These are phyloP conservation scores for Tokudaia muenninki DNA, from an alignment of 2,797 vertebrate genomes.

Conservation along the genomic window DNA sequence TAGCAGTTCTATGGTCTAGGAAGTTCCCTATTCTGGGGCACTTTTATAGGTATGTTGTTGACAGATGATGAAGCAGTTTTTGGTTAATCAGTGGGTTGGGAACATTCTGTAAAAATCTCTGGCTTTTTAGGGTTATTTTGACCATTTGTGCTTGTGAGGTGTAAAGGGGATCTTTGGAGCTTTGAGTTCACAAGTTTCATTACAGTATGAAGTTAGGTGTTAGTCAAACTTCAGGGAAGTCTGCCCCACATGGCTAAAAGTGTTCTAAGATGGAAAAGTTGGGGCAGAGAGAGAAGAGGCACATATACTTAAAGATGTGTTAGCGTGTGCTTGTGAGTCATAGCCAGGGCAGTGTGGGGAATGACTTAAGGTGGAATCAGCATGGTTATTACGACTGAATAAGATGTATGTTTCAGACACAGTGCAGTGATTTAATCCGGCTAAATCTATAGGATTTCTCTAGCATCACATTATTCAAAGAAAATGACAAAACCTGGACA, in stretches of 20 bases:
- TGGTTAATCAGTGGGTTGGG: constrained; percentile 53
- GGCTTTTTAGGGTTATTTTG: constrained; percentile 47
- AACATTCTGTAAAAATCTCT: background rate
- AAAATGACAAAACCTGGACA: constrained; percentile 28
- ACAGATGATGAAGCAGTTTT: constrained; percentile 51
- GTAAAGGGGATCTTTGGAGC: constrained; percentile 50
- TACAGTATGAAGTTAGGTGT: background rate
- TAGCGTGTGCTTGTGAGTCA: constrained; percentile 60
- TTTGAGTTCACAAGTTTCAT: constrained; percentile 53
- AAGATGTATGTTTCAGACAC: constrained; percentile 49
- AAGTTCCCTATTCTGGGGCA: constrained; percentile 50
- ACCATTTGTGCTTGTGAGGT: constrained; percentile 35
- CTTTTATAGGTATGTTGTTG: constrained; percentile 53
- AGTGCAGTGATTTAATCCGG: constrained; percentile 6
- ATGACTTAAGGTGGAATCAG: constrained; percentile 49
- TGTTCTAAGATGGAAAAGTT: constrained; percentile 10
- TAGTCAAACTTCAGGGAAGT: constrained; percentile 56
- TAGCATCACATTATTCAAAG: constrained; percentile 59
- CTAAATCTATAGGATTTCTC: constrained; percentile 58
- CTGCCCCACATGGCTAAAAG: constrained; percentile 47
- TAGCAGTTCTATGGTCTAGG: constrained; percentile 64
- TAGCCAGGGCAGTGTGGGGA: constrained; percentile 10
- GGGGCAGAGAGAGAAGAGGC: background rate
- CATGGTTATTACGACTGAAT: constrained; percentile 35
- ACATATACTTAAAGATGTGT: constrained; percentile 61